Evolutionary conservation across 23 tunicate species (phyloP), one percentile per base, ranked within the genome.

Genomic region (Diplosoma virens): DNA sequence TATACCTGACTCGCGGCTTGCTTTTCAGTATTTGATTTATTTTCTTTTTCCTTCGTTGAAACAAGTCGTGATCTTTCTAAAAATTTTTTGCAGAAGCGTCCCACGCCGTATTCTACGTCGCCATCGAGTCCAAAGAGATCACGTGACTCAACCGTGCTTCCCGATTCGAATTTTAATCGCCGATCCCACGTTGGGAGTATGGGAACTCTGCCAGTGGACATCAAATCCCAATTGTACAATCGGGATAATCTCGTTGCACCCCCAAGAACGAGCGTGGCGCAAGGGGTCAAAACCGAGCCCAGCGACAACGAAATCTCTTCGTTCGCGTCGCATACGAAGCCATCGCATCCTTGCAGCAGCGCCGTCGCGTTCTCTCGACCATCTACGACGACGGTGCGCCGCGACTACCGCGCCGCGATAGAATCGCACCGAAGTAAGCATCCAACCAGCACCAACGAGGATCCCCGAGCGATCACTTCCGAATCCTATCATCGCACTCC

Each of bases 121-220:
- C 77, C 84, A 0, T 56, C 77, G n/a, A 80, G 84, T 54, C 84
- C 84, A 32, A 80, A 80, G 22, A 66, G 84, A 20, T 30, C 75
- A 2, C 73, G 84, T 3, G 28, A 61, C 18, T 29, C 69, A 6
- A 14, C 63, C 6, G 11, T 29, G 6, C 35, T 28, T 9, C 9
- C 9, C 69, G n/a, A 61, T 6, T 3, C 69, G 35, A n/a, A n/a
- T n/a, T n/a, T n/a, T n/a, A n/a, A n/a, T n/a, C n/a, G n/a, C n/a
- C n/a, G n/a, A n/a, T n/a, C n/a, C n/a, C n/a, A n/a, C n/a, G n/a
- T n/a, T n/a, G n/a, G n/a, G n/a, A n/a, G n/a, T n/a, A n/a, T n/a
- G n/a, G n/a, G n/a, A n/a, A n/a, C n/a, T n/a, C n/a, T n/a, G n/a
- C n/a, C n/a, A n/a, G n/a, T n/a, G n/a, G n/a, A n/a, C n/a, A n/a